Conservation (phyloP, 2,113 vertebrate species). For the Spea multiplicata region DNA sequence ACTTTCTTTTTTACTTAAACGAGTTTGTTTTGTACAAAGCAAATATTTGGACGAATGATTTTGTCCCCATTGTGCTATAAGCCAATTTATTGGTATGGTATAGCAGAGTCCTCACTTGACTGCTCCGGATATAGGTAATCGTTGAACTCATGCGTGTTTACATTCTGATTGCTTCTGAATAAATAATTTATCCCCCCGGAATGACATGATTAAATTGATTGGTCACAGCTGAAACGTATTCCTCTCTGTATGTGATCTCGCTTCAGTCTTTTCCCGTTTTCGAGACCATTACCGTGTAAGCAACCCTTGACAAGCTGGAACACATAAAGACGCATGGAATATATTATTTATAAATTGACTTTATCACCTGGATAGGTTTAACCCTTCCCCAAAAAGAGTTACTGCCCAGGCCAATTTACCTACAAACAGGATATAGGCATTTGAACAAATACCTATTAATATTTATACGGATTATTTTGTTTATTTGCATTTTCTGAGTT, state of each 20-base stretch:
- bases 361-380: neutral
- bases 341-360: neutral
- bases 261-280: neutral
- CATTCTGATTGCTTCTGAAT: slow-evolving; percentile 6
- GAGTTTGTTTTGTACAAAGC: slow-evolving; percentile 36
- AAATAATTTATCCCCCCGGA: slow-evolving; percentile 23
- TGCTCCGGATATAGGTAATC: slow-evolving; percentile 1
- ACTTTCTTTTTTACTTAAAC: slow-evolving; percentile 34
- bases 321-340: neutral
- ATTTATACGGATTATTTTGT: no score
- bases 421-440: no score
- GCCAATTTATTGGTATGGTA: slow-evolving; percentile 13
- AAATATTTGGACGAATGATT: slow-evolving; percentile 33
- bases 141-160: slow-evolving; percentile 7
- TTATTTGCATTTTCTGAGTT: no score
- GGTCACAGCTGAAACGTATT: slow-evolving; percentile 23
- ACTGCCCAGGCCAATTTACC: no score
- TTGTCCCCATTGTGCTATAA: slow-evolving; percentile 5
- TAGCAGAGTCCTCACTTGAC: slow-evolving; percentile 2
- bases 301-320: neutral
- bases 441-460: no score
- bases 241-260: slow-evolving; percentile 11
- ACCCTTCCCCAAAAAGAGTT: neutral
- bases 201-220: slow-evolving; percentile 15
- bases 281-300: neutral